Percentiles rank a stretch among this genome's conserved stretches.
phyloP scores from a whole-genome alignment of 2,113 vertebrate species.

The Platysternon megacephalum region DNA sequence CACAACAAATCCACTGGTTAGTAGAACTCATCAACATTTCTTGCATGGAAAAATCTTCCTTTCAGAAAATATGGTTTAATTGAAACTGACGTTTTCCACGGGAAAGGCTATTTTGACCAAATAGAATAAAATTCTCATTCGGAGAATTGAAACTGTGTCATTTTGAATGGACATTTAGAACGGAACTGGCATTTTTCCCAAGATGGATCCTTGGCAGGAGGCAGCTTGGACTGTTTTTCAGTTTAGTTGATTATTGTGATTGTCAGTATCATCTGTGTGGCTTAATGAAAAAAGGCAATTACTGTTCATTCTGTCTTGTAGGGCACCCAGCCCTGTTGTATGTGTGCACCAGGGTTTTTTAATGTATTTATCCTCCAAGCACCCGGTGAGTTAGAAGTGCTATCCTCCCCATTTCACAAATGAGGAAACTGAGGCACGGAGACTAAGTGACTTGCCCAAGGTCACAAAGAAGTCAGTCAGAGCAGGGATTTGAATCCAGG shows the following conservation, averaged over 20 bases:
- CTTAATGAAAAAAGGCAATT: not conserved
- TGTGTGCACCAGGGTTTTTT: not conserved
- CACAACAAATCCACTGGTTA: not conserved
- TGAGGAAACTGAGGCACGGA: not conserved
- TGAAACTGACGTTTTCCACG: not conserved
- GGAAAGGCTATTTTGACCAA: not conserved
- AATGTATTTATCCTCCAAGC: not conserved
- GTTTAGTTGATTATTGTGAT: not conserved
- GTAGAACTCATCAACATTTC: not conserved
- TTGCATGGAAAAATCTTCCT: not conserved
- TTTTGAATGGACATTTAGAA: not conserved
- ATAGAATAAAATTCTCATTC: too few species aligned
- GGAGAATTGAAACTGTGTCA: not conserved
- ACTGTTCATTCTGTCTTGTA: not conserved
- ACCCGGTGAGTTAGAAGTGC: not conserved
- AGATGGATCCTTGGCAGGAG: not conserved
- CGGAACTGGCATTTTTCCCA: not conserved
- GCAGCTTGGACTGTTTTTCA: not conserved
- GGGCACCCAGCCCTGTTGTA: not conserved
- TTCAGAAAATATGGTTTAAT: not conserved
- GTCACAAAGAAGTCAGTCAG: not conserved
- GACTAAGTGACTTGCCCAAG: not conserved
- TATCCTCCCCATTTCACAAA: not conserved
- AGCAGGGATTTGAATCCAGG: not conserved
- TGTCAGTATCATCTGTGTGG: not conserved